Evolutionary conservation across 1,140 invertebrate genomes (phyloP), one percentile per base, ranked within the genome.

Genomic region (Nylanderia fulva): DNA sequence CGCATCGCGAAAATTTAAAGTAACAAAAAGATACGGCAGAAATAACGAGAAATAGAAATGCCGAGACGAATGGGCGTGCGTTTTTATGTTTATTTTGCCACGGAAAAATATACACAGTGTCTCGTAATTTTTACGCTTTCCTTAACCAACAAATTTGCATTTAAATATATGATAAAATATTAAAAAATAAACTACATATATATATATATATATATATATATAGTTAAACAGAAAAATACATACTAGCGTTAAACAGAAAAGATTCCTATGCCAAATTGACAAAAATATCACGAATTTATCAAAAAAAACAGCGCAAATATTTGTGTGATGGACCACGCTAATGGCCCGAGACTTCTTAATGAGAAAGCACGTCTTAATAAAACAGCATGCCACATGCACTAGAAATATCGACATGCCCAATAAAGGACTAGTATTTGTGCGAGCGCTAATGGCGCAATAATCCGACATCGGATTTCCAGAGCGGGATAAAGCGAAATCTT

Each of bases 341-440:
- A 90, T 87, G 85, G 87, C 82, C 71, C 86, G 85, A 89, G 85
- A 90, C 76, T 90, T 87, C 87, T 85, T 90, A 90, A 90, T 90
- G 88, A 90, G 87, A 87, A 85, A 90, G 87, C 86, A 82, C 85
- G 87, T 90, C 88, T 90, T 90, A 89, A 90, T 90, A 90, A 88
- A 79, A 79, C 75, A 85, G 64, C 87, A 74, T 61, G 58, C 63
- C 80, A 89, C 85, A 89, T 87, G 85, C 69, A 79, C 87, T 72
- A 87, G 85, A 89, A 89, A 87, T 90, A 87, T 88, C 48, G 82
- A 84, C 54, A 85, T 85, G 84, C 82, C 69, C 71, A 76, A 89
- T 89, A 54, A 63, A 68, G 66, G 76, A 85, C 79, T 83, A 63
- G 61, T 76, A 87, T 88, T 83, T 75, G 77, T 27, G 75, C n/a